Base-by-base conservation (phyloP, 2,113 vertebrate genomes). In the Microcebus lehilahytsara region DNA sequence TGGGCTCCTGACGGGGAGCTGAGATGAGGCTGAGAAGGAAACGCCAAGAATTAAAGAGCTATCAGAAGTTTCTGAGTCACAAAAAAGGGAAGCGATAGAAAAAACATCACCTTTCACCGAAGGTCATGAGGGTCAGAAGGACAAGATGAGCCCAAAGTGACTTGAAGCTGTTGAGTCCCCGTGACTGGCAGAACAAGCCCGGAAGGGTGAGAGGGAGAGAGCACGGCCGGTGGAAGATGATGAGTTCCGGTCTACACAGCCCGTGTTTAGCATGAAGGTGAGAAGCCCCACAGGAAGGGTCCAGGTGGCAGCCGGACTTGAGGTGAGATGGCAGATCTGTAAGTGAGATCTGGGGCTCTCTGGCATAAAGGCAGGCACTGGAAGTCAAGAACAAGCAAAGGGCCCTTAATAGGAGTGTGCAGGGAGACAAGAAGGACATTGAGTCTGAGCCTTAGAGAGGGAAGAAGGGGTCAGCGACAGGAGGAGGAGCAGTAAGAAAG, bases 351-450 rank as follows among this genome's bases (percentile, higher is more conserved):
- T n/a, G 5, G 20, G 74, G 58, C 22, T 62, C 89, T 51, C 4
- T 23, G 40, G 56, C 34, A 58, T 27, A 94, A 37, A 72, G 58
- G 37, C 9, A 16, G 46, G 17, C 20, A 32, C 20, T 10, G 13
- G 42, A 93, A 56, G 16, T 34, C 5, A 1, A 62, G 53, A 71
- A 49, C 3, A 34, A 4, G 0, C 69, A 25, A 2, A 51, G 10
- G 16, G 19, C 6, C 60, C 42, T 64, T 19, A 7, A 27, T 0
- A 40, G 56, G 77, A 58, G 20, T 11, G 25, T 42, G 34, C 8
- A 3, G 3, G 8, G n/a, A 72, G 51, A 62, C 0, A 0, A 7
- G 53, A 37, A 20, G 20, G 62, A 8, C 16, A 8, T 3, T 27
- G 32, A 64, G 34, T 40, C 72, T 4, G 42, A 85, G 40, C 16